Evolutionary conservation across 23 tunicate species (phyloP).

Genomic region (Clavelina lepadiformis): DNA sequence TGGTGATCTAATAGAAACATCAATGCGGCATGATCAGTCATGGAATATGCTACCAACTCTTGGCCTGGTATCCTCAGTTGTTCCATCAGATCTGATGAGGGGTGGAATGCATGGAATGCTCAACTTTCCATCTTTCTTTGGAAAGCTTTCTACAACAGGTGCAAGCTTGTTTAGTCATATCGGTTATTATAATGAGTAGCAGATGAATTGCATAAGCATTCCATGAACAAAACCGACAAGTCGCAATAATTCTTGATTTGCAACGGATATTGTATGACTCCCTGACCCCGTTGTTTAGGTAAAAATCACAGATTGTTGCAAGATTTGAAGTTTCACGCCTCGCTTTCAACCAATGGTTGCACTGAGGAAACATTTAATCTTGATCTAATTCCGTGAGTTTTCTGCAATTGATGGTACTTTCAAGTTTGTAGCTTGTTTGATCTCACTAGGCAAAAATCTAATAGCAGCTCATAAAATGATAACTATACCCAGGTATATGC

Average conservation of each 20-base stretch:
- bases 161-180: neutral
- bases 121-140: slow-evolving; percentile 84
- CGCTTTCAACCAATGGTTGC: slow-evolving; percentile 63
- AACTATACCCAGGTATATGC: slow-evolving; percentile 76
- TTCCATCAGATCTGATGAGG: slow-evolving; percentile 58
- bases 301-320: slow-evolving; percentile 63
- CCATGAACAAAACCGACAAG: too few species aligned
- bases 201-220: too few species aligned
- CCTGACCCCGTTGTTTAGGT: slow-evolving; percentile 31
- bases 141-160: slow-evolving; percentile 94
- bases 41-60: slow-evolving; percentile 87
- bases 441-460: neutral
- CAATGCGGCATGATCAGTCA: slow-evolving; percentile 63
- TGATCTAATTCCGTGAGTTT: slow-evolving; percentile 63
- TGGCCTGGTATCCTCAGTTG: slow-evolving; percentile 82
- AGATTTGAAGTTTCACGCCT: slow-evolving; percentile 82
- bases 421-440: neutral
- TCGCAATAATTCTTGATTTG: too few species aligned
- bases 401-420: neutral
- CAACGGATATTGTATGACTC: too few species aligned
- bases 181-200: neutral
- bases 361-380: slow-evolving; percentile 59
- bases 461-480: too few species aligned
- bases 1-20: slow-evolving; percentile 59
- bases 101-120: slow-evolving; percentile 78